Base-by-base conservation (phyloP, 2,888 invertebrate species). In the Lobophora halterata region DNA sequence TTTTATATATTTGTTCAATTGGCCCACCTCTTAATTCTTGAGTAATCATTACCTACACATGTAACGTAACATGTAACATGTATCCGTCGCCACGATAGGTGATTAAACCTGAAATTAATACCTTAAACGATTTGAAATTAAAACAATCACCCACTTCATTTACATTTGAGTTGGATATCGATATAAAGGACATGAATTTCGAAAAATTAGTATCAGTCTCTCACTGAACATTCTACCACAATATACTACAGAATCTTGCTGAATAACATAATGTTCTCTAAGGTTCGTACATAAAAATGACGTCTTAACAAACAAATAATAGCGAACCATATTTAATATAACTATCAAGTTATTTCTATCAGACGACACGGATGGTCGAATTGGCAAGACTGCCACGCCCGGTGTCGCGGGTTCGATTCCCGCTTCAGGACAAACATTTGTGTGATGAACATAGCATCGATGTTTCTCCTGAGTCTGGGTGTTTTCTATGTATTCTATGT, bases 121-220 rank as follows among this genome's bases (percentile, higher is more conserved):
- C 21, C 38, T 30, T 19, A 17, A 30, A 30, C 34, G 13, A 30
- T 38, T 38, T 29, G 33, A 30, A 38, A 38, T 34, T 37, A 43
- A 45, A 45, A 40, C 40, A 29, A 40, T 36, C 28, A 36, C 45
- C 45, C n/a, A n/a, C n/a, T 45, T 45, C 40, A 36, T 46, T 42
- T 36, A 40, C 32, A 17, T 23, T 23, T 10, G 21, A 9, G 13
- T 11, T 14, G 5, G 25, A 29, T 42, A 42, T 29, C 16, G 25
- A 45, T 49, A 44, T 44, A 51, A 44, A 47, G 45, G 45, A 26
- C 39, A 21, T 12, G 25, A 18, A 25, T 12, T 35, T 30, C 13
- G 38, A 32, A 37, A 35, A 36, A 42, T 44, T 29, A 25, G 26
- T 47, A 44, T 46, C 37, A 45, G 41, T 49, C 32, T 12, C 33